A percentile compares a stretch with the other conserved stretches of the same genome.
Conservation (phyloP, 1,140 invertebrate genomes). For the Chironomus tepperi region DNA sequence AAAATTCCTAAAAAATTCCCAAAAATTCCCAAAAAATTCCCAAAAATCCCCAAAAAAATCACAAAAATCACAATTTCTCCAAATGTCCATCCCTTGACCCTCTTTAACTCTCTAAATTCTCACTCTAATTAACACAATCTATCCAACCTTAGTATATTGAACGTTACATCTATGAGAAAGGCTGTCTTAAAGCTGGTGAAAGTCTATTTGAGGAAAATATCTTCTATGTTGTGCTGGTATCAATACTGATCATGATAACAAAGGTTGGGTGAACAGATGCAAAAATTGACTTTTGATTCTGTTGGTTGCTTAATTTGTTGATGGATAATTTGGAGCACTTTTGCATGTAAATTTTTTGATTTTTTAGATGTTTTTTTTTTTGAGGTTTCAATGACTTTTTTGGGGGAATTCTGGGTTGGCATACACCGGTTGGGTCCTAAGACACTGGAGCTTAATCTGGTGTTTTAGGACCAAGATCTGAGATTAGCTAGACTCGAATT, state of each 20-base stretch:
- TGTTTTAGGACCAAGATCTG: too few species aligned
- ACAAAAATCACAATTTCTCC: too few species aligned
- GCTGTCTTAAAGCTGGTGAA: conserved; percentile 85
- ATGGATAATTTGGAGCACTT: neutral
- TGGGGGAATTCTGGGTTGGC: too few species aligned
- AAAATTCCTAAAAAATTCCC: too few species aligned
- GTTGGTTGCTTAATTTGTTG: neutral
- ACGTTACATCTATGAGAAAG: conserved; percentile 85
- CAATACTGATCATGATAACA: conserved; percentile 44
- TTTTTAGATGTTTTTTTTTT: neutral
- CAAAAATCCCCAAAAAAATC: too few species aligned
- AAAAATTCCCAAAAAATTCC: too few species aligned
- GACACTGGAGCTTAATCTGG: too few species aligned
- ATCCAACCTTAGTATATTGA: conserved; percentile 54
- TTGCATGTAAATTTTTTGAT: neutral
- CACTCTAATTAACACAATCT: conserved; percentile 18
- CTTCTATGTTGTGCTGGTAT: conserved; percentile 72
- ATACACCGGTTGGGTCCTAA: too few species aligned
- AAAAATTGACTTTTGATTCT: too few species aligned
- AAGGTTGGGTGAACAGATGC: neutral
- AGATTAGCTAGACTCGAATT: too few species aligned
- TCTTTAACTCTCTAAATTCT: too few species aligned
- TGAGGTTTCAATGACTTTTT: neutral
- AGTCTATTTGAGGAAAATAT: conserved; percentile 91
- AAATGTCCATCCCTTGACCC: too few species aligned